phyloP scores from a whole-genome alignment of 2,797 vertebrate genomes.

The Rhabdophis nuchalis region DNA sequence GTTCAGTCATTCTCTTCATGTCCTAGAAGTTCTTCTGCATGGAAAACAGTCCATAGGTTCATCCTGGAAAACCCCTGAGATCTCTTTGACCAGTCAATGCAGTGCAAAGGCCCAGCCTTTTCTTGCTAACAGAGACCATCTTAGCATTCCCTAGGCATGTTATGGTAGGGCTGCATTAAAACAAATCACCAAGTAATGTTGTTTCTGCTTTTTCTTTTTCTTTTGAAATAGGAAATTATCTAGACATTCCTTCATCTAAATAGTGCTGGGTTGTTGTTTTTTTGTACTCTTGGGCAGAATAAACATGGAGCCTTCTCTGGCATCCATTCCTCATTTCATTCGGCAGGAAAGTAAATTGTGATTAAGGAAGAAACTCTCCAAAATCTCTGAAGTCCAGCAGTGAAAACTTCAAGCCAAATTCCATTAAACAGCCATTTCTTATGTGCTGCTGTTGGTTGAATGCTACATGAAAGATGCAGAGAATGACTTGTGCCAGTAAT shows the following conservation, averaged over 20 bases:
- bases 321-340: neutral
- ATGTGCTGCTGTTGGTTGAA: neutral
- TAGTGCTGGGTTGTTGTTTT: too few relatives aligned
- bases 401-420: neutral
- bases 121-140: neutral
- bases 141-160: neutral
- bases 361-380: neutral
- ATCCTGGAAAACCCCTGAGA: neutral
- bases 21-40: neutral
- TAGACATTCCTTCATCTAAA: neutral
- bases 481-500: neutral
- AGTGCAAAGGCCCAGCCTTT: neutral
- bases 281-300: neutral
- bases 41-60: neutral
- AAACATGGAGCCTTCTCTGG: neutral
- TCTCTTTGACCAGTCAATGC: neutral
- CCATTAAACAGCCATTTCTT: neutral
- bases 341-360: neutral
- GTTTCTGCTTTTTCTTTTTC: neutral
- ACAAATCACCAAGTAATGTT: neutral
- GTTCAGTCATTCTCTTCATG: neutral
- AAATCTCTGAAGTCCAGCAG: neutral
- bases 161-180: neutral
- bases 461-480: neutral
- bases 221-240: neutral